Conservation (phyloP, 2,113 vertebrate genomes). For the Amphiprion percula region DNA sequence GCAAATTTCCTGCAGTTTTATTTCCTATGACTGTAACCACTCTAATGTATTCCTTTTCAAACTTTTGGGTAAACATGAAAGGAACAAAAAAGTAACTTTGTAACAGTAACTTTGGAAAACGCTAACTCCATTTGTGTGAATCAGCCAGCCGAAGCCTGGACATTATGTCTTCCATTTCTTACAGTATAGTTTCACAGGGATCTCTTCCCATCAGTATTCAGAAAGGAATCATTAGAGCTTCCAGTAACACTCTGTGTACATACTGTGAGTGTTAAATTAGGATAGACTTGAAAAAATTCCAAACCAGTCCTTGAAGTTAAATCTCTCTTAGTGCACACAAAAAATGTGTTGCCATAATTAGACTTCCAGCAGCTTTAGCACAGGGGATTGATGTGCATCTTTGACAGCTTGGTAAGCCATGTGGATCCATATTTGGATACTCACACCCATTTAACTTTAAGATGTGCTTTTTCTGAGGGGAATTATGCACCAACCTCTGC, state of each 20-base stretch:
- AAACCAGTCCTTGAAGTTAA: constrained; percentile 18
- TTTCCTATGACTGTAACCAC: too few species aligned
- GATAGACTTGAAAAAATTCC: neutral
- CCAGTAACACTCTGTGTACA: neutral
- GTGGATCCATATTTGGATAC: constrained; percentile 40
- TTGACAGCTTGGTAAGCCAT: constrained; percentile 52
- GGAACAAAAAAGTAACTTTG: neutral
- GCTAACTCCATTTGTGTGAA: neutral
- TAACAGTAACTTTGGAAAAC: neutral
- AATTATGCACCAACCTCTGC: constrained; percentile 28
- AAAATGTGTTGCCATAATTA: constrained; percentile 53
- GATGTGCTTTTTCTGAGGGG: constrained; percentile 6
- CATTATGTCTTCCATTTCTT: neutral
- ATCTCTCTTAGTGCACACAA: constrained; percentile 4
- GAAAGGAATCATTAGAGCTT: neutral
- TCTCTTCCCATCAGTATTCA: constrained; percentile 1
- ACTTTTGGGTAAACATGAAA: neutral
- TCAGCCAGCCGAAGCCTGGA: neutral
- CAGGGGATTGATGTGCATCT: constrained; percentile 46
- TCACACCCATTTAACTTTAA: constrained; percentile 26
- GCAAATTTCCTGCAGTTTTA: too few species aligned
- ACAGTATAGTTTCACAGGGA: neutral
- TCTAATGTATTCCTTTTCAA: neutral
- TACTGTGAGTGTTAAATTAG: constrained; percentile 1
- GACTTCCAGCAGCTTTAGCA: constrained; percentile 33